Evolutionary conservation across 2,888 invertebrate species (phyloP).

Genomic region (Heliconius charithonia): DNA sequence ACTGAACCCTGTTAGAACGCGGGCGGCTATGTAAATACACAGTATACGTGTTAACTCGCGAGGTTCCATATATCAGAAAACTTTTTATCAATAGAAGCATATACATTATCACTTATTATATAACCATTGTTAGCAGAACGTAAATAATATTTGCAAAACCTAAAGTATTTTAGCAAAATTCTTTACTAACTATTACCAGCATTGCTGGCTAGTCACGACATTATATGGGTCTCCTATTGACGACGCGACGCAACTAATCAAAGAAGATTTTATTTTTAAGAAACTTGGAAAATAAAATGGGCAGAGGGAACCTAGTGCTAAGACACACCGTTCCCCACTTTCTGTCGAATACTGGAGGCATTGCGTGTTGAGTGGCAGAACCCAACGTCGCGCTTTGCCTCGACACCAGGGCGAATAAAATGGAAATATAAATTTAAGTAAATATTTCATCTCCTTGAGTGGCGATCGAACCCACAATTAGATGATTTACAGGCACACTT

Average conservation of each 20-base stretch:
- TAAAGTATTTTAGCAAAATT: slow-evolving; percentile 76
- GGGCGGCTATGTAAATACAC: neutral
- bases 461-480: too few species aligned
- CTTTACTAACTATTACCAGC: slow-evolving; percentile 65
- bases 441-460: too few species aligned
- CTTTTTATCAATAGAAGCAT: slow-evolving; percentile 23
- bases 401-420: too few species aligned
- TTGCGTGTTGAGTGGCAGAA: too few species aligned
- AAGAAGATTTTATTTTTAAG: slow-evolving; percentile 1
- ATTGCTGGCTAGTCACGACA: slow-evolving; percentile 74
- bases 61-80: neutral
- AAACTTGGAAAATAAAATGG: too few species aligned
- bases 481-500: too few species aligned
- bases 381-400: too few species aligned
- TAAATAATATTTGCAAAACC: slow-evolving; percentile 73
- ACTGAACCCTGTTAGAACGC: neutral
- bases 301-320: too few species aligned
- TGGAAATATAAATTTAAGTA: too few species aligned
- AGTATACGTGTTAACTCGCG: neutral
- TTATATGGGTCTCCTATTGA: slow-evolving; percentile 54
- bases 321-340: too few species aligned
- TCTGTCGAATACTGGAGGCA: too few species aligned
- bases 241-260: slow-evolving; percentile 43
- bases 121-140: slow-evolving; percentile 52
- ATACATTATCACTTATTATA: slow-evolving; percentile 45